phyloP scores from a whole-genome alignment of 2,888 invertebrate species.

The Eupithecia tripunctaria region DNA sequence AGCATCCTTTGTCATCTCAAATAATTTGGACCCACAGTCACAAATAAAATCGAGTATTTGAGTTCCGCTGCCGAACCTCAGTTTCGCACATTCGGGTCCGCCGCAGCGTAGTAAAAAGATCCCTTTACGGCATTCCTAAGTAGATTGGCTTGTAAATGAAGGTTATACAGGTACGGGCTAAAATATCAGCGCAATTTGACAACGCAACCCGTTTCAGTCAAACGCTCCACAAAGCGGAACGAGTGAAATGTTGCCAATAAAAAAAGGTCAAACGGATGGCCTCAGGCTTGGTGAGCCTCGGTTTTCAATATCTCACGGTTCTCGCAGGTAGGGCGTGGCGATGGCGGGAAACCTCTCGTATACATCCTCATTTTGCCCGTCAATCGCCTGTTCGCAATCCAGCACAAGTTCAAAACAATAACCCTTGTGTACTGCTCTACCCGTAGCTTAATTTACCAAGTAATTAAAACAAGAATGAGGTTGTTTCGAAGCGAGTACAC shows the following conservation, averaged over 20 bases:
- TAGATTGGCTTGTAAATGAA: conserved; percentile 64
- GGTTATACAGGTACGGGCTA: conserved; percentile 62
- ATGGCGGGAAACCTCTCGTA: conserved; percentile 57
- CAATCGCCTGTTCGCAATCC: conserved; percentile 63
- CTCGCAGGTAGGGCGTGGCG: conserved; percentile 58
- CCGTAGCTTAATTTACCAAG: conserved; percentile 43
- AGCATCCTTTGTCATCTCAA: conserved; percentile 4
- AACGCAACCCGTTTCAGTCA: conserved; percentile 72
- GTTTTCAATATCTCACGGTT: conserved; percentile 79
- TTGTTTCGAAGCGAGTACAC: conserved; percentile 43
- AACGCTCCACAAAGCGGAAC: conserved; percentile 75
- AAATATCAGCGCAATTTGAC: conserved; percentile 77
- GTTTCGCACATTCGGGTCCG: conserved; percentile 46
- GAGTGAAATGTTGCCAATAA: conserved; percentile 81
- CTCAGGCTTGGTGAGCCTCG: conserved; percentile 69
- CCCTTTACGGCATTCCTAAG: conserved; percentile 60
- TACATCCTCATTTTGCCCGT: conserved; percentile 72
- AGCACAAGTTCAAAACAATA: conserved; percentile 51
- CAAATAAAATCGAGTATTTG: conserved; percentile 37
- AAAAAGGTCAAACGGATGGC: conserved; percentile 78
- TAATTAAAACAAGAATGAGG: conserved; percentile 46
- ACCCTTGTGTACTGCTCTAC: conserved; percentile 38
- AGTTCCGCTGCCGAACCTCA: conserved; percentile 41
- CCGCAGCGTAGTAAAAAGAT: conserved; percentile 55
- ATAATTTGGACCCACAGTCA: conserved; percentile 27